These are phyloP conservation scores for Lathamus discolor DNA, from an alignment of 2,113 vertebrate species.

Conservation along the genomic window DNA sequence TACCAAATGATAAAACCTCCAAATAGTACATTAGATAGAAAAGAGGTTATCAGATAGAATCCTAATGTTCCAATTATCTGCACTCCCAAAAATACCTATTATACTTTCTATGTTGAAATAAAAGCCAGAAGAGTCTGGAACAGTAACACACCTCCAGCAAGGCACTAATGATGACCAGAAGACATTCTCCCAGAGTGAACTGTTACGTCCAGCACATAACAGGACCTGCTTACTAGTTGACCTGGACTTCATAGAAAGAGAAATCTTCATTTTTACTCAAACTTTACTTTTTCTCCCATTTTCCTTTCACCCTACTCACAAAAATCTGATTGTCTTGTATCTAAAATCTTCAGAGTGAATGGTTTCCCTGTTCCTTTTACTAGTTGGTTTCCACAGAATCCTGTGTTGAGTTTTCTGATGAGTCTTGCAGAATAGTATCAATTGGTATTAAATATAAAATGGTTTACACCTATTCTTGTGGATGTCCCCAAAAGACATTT, in stretches of 20 bases:
- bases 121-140: neutral
- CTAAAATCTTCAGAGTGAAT: neutral
- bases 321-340: neutral
- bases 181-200: neutral
- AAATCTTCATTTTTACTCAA: neutral
- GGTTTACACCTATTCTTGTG: neutral
- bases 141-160: neutral
- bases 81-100: neutral
- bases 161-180: neutral
- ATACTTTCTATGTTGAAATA: neutral
- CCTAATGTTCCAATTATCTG: neutral
- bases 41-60: neutral
- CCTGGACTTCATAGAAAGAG: neutral
- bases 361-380: neutral
- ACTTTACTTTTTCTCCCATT: neutral
- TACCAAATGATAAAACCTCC: neutral
- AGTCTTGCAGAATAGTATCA: neutral
- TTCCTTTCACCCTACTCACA: neutral
- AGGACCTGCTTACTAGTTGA: fast-evolving
- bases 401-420: neutral
- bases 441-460: neutral
- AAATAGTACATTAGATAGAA: neutral
- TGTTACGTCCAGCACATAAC: neutral
- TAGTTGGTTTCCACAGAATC: neutral
- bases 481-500: neutral